phyloP scores from a whole-genome alignment of 2,888 invertebrate species.

The Himalopsyche japonica region DNA sequence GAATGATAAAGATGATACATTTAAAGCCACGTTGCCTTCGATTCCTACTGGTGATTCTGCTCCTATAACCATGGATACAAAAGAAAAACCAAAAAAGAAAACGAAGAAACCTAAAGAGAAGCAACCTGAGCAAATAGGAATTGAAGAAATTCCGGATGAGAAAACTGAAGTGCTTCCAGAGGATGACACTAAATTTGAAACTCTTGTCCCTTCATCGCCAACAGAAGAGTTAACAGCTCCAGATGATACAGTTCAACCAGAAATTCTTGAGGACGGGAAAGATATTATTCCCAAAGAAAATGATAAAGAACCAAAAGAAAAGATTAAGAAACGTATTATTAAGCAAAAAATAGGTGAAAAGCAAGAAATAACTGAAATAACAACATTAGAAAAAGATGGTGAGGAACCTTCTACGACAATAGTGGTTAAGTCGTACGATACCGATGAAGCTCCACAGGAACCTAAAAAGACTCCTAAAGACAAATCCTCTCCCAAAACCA shows the following conservation, averaged over 20 bases:
- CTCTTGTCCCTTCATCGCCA: constrained; percentile 40
- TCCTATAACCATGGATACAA: constrained; percentile 40
- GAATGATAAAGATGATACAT: constrained; percentile 40
- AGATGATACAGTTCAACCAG: background rate
- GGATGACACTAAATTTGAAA: background rate
- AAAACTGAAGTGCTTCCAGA: background rate
- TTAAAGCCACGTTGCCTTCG: constrained; percentile 42
- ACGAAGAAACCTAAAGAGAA: constrained; percentile 32
- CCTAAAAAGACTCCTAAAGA: background rate
- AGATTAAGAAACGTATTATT: constrained; percentile 46
- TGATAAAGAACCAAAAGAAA: constrained; percentile 14
- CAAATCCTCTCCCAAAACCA: background rate
- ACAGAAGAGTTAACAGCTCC: background rate
- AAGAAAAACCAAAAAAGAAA: constrained; percentile 36
- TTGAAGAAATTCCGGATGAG: constrained; percentile 20
- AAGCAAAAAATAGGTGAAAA: constrained; percentile 51
- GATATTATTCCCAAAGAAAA: background rate
- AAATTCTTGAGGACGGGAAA: background rate
- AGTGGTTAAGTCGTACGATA: constrained; percentile 40
- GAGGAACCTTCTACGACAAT: constrained; percentile 47
- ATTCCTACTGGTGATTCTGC: background rate
- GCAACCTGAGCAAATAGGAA: constrained; percentile 40
- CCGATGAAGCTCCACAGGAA: background rate
- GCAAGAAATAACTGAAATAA: constrained; percentile 51
- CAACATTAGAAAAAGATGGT: constrained; percentile 50